Percentiles rank a stretch among this genome's conserved stretches.
These are phyloP conservation scores for Oryzias celebensis DNA, from an alignment of 2,113 vertebrate species.

Conservation along the genomic window DNA sequence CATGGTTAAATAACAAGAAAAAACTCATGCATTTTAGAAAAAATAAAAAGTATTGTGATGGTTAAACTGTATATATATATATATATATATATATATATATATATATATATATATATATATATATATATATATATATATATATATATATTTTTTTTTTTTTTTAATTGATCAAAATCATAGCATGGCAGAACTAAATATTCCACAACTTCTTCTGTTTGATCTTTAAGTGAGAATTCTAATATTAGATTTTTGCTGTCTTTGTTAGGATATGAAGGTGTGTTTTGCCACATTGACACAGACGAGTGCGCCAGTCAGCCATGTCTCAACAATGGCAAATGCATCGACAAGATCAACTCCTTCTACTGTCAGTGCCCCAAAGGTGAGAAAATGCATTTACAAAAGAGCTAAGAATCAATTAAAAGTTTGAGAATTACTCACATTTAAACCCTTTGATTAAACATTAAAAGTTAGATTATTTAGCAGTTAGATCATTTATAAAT, in stretches of 20 bases:
- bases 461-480: too few species aligned
- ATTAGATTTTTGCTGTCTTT: not conserved
- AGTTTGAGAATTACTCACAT: not conserved
- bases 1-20: too few species aligned
- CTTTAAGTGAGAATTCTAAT: not conserved
- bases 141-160: too few species aligned
- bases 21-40: too few species aligned
- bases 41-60: too few species aligned
- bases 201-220: not conserved
- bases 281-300: constrained; percentile 91
- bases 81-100: too few species aligned
- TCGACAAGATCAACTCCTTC: constrained; percentile 95
- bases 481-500: too few species aligned
- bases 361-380: constrained; percentile 91
- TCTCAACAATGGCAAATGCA: constrained; percentile 88
- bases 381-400: constrained; percentile 53
- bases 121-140: too few species aligned
- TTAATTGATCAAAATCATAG: too few species aligned
- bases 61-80: too few species aligned
- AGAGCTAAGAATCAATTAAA: not conserved
- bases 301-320: constrained; percentile 94
- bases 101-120: too few species aligned
- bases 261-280: constrained; percentile 90
- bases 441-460: constrained; percentile 5
- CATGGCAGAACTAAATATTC: too few species aligned